phyloP scores from a whole-genome alignment of 2,797 vertebrate genomes.

The Menidia menidia region DNA sequence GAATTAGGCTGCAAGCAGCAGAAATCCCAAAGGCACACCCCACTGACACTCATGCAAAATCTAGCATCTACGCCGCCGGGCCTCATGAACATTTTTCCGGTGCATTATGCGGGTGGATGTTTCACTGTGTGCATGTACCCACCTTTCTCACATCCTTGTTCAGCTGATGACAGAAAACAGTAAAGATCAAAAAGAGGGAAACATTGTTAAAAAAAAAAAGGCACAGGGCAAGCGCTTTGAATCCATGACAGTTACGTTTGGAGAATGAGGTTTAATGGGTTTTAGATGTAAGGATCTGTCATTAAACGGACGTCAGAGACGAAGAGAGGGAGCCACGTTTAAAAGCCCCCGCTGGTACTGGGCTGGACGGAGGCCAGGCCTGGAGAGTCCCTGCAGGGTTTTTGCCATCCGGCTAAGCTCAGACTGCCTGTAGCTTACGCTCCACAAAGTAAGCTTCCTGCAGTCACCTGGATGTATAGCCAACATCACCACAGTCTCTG shows the following conservation, averaged over 20 bases:
- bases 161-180: conserved; percentile 85
- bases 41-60: conserved; percentile 17
- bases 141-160: conserved; percentile 98
- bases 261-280: conserved; percentile 8
- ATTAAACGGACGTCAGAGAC: conserved; percentile 26
- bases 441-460: conserved; percentile 50
- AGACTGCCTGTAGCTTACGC: conserved; percentile 68
- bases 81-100: conserved; percentile 4
- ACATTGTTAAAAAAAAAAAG: conserved; percentile 26
- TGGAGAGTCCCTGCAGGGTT: conserved; percentile 38
- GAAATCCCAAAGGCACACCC: conserved; percentile 54
- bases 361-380: conserved; percentile 38
- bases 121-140: conserved; percentile 68
- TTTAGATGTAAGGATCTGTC: conserved; percentile 9
- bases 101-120: conserved; percentile 24
- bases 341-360: conserved; percentile 40
- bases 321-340: conserved; percentile 19
- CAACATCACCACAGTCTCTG: background rate
- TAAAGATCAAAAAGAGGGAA: conserved; percentile 55
- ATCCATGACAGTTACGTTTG: background rate
- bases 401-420: conserved; percentile 74
- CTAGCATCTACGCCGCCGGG: conserved; percentile 1
- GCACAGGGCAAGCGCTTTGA: background rate
- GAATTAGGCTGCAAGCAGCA: conserved; percentile 60
- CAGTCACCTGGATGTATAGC: conserved; percentile 63